These are phyloP conservation scores for Urocynchramus pylzowi DNA, from an alignment of 2,113 vertebrate genomes.

Conservation along the genomic window DNA sequence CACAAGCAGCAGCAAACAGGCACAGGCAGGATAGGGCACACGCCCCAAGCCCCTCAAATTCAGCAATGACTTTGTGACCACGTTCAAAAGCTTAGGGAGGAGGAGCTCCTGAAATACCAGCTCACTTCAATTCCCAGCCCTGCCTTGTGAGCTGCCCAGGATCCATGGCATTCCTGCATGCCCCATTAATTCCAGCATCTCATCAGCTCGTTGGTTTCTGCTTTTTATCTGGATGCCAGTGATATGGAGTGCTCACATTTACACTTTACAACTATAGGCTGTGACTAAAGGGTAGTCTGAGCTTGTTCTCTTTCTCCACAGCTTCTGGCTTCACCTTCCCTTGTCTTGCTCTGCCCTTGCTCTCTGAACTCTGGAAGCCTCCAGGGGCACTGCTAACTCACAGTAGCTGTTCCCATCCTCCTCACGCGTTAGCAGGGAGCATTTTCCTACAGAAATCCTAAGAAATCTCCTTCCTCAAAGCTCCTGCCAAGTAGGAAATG, in stretches of 20 bases:
- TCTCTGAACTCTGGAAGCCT: neutral
- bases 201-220: fast-evolving
- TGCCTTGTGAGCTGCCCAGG: fast-evolving
- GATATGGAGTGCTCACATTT: fast-evolving
- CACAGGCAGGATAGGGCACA: neutral
- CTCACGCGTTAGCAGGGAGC: neutral
- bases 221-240: neutral
- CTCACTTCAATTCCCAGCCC: neutral
- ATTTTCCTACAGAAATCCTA: neutral
- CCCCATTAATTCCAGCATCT: neutral
- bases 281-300: neutral
- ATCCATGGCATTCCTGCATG: fast-evolving
- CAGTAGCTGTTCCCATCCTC: neutral
- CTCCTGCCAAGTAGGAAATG: neutral
- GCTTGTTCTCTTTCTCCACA: neutral
- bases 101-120: neutral
- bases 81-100: neutral
- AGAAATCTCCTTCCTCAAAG: neutral
- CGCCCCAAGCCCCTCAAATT: neutral
- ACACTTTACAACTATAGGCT: neutral
- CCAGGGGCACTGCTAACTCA: neutral
- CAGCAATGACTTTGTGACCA: neutral
- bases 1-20: neutral
- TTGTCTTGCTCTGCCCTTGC: neutral
- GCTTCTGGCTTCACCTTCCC: neutral